These are phyloP conservation scores for Nannobrachium achirus DNA, from an alignment of 2,113 vertebrate genomes.

Conservation along the genomic window DNA sequence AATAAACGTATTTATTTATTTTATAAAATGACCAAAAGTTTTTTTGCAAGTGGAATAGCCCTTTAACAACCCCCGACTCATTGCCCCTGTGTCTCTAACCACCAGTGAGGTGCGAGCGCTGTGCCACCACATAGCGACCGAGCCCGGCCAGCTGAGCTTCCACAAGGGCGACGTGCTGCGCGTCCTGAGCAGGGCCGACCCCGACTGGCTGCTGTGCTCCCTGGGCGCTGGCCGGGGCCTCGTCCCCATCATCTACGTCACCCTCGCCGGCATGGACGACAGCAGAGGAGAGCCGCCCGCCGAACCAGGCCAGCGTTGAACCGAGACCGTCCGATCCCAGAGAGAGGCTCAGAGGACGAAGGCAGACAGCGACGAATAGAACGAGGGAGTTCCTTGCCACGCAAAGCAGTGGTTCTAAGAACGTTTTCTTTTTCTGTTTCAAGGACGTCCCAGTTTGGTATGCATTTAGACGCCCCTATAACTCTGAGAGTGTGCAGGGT, in stretches of 20 bases:
- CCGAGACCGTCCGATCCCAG: background rate
- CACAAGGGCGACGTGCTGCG: conserved; percentile 87
- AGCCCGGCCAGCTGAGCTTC: conserved; percentile 93
- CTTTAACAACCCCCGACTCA: too few species aligned
- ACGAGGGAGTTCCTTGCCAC: background rate
- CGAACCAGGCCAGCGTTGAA: conserved; percentile 30
- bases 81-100: conserved; percentile 23
- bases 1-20: too few species aligned
- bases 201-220: conserved; percentile 90
- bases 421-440: too few species aligned
- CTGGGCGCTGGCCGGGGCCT: conserved; percentile 82
- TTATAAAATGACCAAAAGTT: too few species aligned
- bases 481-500: too few species aligned
- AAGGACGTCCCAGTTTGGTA: background rate
- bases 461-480: too few species aligned
- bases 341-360: background rate
- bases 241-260: conserved; percentile 91
- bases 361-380: background rate
- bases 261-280: conserved; percentile 71
- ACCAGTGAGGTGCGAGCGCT: conserved; percentile 88
- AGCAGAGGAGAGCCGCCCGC: conserved; percentile 49
- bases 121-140: conserved; percentile 91
- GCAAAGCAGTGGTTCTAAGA: too few species aligned
- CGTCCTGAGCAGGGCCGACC: conserved; percentile 83
- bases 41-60: too few species aligned